phyloP scores from a whole-genome alignment of 2,888 invertebrate genomes.

The Plutella xylostella region DNA sequence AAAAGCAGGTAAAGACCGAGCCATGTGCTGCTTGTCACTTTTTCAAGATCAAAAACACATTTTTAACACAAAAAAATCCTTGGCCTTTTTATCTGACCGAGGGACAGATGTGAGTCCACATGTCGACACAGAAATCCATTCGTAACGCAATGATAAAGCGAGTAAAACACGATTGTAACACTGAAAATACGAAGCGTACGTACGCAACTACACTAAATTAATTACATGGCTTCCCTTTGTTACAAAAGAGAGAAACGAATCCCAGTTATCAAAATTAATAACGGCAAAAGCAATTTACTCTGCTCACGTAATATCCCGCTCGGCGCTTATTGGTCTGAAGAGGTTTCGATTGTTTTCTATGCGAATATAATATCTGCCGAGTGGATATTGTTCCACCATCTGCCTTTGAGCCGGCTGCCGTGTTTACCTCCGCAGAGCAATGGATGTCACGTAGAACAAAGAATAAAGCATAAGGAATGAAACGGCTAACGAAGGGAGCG shows the following conservation, averaged over 20 bases:
- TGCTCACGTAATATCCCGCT: constrained; percentile 62
- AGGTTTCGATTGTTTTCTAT: constrained; percentile 39
- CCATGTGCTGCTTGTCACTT: constrained; percentile 67
- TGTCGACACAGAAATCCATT: constrained; percentile 25
- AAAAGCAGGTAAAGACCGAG: constrained; percentile 64
- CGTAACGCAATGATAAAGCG: not conserved
- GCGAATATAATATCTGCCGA: constrained; percentile 21
- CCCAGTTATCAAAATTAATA: constrained; percentile 68
- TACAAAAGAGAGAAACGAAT: constrained; percentile 68
- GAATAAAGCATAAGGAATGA: constrained; percentile 15
- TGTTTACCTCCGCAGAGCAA: too few relatives aligned
- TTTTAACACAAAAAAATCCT: constrained; percentile 50
- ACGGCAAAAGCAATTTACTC: constrained; percentile 62
- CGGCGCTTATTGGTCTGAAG: constrained; percentile 38
- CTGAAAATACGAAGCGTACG: constrained; percentile 20
- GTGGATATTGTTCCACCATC: not conserved
- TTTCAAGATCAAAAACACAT: constrained; percentile 48
- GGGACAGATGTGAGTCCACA: constrained; percentile 54
- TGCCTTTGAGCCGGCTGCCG: not conserved
- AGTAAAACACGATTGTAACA: too few relatives aligned
- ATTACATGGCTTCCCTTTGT: constrained; percentile 67
- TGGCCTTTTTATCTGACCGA: constrained; percentile 51
- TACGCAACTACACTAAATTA: constrained; percentile 47
- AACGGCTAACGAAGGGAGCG: constrained; percentile 32
- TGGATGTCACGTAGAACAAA: constrained; percentile 22